Conservation (phyloP, 2,797 vertebrate species). For the Gambusia yucatana region DNA sequence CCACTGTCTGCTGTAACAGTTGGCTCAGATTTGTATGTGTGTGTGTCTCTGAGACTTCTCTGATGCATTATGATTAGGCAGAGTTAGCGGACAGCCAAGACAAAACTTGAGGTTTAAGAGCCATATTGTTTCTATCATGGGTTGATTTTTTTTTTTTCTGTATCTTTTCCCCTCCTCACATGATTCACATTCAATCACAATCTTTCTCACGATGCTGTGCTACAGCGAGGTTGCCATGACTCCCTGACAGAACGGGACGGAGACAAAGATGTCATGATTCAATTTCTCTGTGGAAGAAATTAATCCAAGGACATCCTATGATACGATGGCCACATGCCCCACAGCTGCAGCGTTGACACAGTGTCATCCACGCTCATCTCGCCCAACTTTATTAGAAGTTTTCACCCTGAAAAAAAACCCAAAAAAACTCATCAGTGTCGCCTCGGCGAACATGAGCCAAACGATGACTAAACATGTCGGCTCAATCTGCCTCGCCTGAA, state of each 20-base stretch:
- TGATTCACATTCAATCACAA: constrained; percentile 47
- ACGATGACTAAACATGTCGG: constrained; percentile 55
- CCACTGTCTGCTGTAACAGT: constrained; percentile 26
- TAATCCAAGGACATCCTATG: constrained; percentile 33
- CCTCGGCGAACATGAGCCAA: constrained; percentile 22
- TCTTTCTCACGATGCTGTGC: constrained; percentile 44
- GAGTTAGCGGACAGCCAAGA: constrained; percentile 26
- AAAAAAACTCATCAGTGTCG: constrained; percentile 2
- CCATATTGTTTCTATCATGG: constrained; percentile 17
- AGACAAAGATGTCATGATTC: constrained; percentile 48
- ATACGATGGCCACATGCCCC: constrained; percentile 7
- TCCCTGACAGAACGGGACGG: constrained; percentile 38
- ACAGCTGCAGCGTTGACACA: constrained; percentile 16
- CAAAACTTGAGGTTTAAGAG: constrained; percentile 46
- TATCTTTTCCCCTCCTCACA: not conserved
- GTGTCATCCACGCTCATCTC: constrained; percentile 29
- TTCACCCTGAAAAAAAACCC: constrained; percentile 3
- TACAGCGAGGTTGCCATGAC: constrained; percentile 49
- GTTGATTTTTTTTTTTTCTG: not conserved
- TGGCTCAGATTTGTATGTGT: constrained; percentile 2
- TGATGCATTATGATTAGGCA: constrained; percentile 43
- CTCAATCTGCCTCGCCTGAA: constrained; percentile 41
- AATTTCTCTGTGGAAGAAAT: constrained; percentile 45
- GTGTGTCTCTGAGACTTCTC: constrained; percentile 7
- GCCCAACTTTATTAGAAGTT: constrained; percentile 2